These are phyloP conservation scores for Sebastes melanostomus DNA, from an alignment of 2,797 vertebrate genomes.

Conservation along the genomic window DNA sequence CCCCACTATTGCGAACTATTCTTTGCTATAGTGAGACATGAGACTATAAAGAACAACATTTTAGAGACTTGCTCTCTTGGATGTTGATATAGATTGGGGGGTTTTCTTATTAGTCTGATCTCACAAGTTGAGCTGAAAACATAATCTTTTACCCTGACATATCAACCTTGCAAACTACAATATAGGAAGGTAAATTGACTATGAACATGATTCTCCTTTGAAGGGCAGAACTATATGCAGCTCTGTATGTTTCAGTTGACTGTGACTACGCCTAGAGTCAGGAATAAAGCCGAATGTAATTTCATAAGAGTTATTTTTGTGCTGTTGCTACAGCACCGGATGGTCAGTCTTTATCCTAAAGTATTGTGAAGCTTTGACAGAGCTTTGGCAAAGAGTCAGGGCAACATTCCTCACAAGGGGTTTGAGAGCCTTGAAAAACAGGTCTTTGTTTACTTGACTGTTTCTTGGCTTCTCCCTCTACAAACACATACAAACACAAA, in stretches of 20 bases:
- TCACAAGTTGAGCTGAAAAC: not conserved
- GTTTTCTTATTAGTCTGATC: not conserved
- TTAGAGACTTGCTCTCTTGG: not conserved
- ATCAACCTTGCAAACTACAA: not conserved
- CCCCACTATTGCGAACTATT: not conserved
- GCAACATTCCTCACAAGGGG: conserved; percentile 41
- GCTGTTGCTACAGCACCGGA: not conserved
- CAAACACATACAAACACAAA: not conserved
- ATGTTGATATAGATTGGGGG: not conserved
- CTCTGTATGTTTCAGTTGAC: not conserved
- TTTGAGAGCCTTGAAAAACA: conserved; percentile 57
- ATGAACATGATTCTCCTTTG: not conserved
- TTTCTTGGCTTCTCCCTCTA: conserved; percentile 16
- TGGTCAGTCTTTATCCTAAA: conserved; percentile 46
- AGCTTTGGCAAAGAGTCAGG: conserved; percentile 37
- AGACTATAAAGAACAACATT: not conserved
- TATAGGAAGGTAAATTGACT: not conserved
- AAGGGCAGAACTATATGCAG: not conserved
- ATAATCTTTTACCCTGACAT: not conserved
- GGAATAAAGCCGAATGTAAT: not conserved
- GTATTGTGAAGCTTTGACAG: conserved; percentile 42
- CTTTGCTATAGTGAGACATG: not conserved
- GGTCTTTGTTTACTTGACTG: conserved; percentile 55
- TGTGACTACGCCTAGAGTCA: not conserved
- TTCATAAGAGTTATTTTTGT: conserved; percentile 11